phyloP scores from a whole-genome alignment of 2,888 invertebrate species.

The Automeris io region DNA sequence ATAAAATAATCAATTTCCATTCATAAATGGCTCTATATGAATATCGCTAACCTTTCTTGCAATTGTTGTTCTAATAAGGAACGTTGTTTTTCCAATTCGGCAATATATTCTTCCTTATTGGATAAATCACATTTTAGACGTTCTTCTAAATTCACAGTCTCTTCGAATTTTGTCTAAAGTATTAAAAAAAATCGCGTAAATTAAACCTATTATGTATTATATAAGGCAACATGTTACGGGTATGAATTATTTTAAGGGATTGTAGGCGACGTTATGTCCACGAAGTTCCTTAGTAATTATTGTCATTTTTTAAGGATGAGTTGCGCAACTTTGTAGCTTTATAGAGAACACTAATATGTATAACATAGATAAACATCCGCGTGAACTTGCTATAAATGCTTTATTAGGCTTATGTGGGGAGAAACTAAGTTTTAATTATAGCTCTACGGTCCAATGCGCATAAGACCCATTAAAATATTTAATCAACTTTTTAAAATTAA shows the following conservation, averaged over 20 bases:
- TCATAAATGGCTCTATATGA: neutral
- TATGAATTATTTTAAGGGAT: neutral
- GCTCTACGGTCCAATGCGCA: too few species aligned
- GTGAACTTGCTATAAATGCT: too few species aligned
- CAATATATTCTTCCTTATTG: conserved; percentile 41
- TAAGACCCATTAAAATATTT: too few species aligned
- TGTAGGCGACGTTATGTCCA: too few species aligned
- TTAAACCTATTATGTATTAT: neutral
- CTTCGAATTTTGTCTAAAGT: conserved; percentile 38
- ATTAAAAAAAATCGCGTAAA: neutral
- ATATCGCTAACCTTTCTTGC: conserved; percentile 36
- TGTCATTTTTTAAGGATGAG: too few species aligned
- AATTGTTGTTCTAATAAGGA: conserved; percentile 36
- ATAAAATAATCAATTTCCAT: neutral
- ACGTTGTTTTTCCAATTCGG: conserved; percentile 42
- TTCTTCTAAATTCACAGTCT: conserved; percentile 29
- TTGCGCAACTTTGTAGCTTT: too few species aligned
- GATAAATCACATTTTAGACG: conserved; percentile 32
- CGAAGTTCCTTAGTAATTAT: too few species aligned
- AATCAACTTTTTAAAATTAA: too few species aligned
- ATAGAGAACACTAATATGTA: too few species aligned
- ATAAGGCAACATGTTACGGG: neutral
- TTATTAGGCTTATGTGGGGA: too few species aligned
- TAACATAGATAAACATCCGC: too few species aligned
- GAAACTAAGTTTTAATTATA: too few species aligned